A percentile compares a stretch with the other conserved stretches of the same genome.
Evolutionary conservation across 1,140 invertebrate species (phyloP).

Genomic region (Zaprionus vittiger): DNA sequence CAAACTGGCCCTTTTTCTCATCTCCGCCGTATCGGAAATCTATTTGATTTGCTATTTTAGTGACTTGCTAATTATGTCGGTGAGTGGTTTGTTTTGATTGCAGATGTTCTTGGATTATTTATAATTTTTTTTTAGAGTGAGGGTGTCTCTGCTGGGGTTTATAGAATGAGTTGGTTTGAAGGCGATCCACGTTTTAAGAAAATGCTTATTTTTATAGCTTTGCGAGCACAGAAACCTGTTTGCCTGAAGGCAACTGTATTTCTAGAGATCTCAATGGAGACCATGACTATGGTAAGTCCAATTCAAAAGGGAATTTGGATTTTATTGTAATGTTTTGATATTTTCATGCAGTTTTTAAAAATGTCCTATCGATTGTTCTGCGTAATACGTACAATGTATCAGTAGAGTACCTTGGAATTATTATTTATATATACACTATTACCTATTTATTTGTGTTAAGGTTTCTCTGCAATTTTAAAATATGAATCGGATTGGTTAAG

Average conservation of each 20-base stretch:
- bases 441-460: not conserved
- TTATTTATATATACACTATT: not conserved
- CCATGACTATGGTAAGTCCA: slow-evolving; percentile 46
- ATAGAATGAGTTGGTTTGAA: slow-evolving; percentile 36
- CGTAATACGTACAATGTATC: slow-evolving; percentile 46
- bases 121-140: slow-evolving; percentile 28
- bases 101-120: not conserved
- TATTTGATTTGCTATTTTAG: slow-evolving; percentile 61
- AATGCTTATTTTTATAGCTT: slow-evolving; percentile 46
- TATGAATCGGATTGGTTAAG: no score
- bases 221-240: slow-evolving; percentile 46
- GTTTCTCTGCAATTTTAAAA: no score
- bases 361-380: slow-evolving; percentile 43
- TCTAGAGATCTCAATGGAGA: slow-evolving; percentile 49
- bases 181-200: slow-evolving; percentile 44
- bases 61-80: slow-evolving; percentile 48
- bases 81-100: slow-evolving; percentile 24
- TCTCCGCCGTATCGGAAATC: slow-evolving; percentile 38
- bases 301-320: not conserved
- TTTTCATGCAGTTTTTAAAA: slow-evolving; percentile 30
- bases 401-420: not conserved
- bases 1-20: slow-evolving; percentile 46
- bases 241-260: slow-evolving; percentile 51
- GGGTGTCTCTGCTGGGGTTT: slow-evolving; percentile 45
- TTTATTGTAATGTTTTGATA: not conserved